These are phyloP conservation scores for Spongia lamella DNA, from an alignment of 37 sponge, comb jelly and placozoan species.

Conservation along the genomic window DNA sequence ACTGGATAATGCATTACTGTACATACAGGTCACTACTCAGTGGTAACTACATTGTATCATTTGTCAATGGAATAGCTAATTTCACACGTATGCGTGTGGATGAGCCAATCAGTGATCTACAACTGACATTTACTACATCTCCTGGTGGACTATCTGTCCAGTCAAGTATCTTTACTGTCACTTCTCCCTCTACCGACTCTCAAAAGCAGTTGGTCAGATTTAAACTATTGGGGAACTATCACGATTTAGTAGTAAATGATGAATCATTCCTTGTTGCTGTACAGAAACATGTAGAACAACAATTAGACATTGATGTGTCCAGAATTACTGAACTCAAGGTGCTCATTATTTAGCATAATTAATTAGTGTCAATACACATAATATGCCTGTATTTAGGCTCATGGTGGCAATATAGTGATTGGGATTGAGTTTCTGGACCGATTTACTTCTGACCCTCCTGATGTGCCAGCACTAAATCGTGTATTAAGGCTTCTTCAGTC, in stretches of 20 bases:
- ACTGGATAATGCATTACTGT: too few relatives aligned
- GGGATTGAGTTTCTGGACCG: constrained; percentile 37
- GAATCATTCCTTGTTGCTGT: constrained; percentile 1
- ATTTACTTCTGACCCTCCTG: constrained; percentile 60
- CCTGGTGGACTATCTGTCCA: constrained; percentile 39
- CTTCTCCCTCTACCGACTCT: constrained; percentile 41
- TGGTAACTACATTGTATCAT: constrained; percentile 54
- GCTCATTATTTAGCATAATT: background rate
- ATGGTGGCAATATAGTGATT: constrained; percentile 9
- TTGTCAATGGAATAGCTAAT: constrained; percentile 64
- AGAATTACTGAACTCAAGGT: constrained; percentile 35
- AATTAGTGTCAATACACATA: background rate
- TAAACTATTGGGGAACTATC: constrained; percentile 6
- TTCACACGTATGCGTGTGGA: constrained; percentile 77
- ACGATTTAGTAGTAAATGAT: background rate
- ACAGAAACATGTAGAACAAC: background rate
- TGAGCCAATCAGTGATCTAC: constrained; percentile 30
- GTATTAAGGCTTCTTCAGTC: background rate
- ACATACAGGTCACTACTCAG: constrained; percentile 35
- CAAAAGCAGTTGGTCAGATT: constrained; percentile 37
- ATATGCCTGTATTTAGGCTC: too few relatives aligned
- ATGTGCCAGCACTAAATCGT: constrained; percentile 42
- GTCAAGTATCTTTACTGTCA: constrained; percentile 51
- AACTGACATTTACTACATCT: constrained; percentile 43
- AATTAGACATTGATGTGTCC: constrained; percentile 56